Evolutionary conservation across 92 coral and sea anemone genomes (phyloP), one percentile per base, ranked within the genome.

Genomic region (Palythoa grandis): DNA sequence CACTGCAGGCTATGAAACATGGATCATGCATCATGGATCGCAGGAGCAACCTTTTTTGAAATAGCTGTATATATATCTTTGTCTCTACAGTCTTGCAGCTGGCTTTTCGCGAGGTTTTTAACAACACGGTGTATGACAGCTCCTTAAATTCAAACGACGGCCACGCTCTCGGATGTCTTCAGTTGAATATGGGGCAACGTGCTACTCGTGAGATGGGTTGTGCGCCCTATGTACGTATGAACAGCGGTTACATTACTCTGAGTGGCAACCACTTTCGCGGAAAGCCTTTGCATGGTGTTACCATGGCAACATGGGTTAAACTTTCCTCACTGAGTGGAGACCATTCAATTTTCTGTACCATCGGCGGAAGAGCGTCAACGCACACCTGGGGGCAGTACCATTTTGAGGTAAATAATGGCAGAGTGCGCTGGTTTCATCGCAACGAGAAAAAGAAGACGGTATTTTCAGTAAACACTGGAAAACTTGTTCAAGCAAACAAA

Each of bases 141-240:
- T 74, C 83, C 56, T 29, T 85, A 19, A 19, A 5, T 35, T 74
- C 88, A 65, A 85, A 85, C 43, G 82, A 85, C 35, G 88, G 88
- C 9, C 20, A 12, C 19, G 58, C 40, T 56, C 73, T 58, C 73
- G 82, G 25, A 35, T 74, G 83, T 40, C 25, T 61, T 7, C 83
- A 85, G 65, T 56, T 74, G 16, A 85, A 52, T 19, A 48, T 39
- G 25, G 88, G 88, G 20, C 66, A 50, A 60, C 88, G 58, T 29
- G 88, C 88, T 35, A 17, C 71, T 37, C 82, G 83, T 14, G 74
- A 85, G 72, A 74, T 85, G 88, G 57, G 58, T 11, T 85, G 88
- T 35, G 83, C 82, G 39, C 88, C 88, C 38, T 85, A 85, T 48
- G n/a, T 85, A 15, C 88, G 83, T 29, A n/a, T 85, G 83, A 85